These are phyloP conservation scores for Myotis daubentonii DNA, from an alignment of 2,797 vertebrate species.

Conservation along the genomic window DNA sequence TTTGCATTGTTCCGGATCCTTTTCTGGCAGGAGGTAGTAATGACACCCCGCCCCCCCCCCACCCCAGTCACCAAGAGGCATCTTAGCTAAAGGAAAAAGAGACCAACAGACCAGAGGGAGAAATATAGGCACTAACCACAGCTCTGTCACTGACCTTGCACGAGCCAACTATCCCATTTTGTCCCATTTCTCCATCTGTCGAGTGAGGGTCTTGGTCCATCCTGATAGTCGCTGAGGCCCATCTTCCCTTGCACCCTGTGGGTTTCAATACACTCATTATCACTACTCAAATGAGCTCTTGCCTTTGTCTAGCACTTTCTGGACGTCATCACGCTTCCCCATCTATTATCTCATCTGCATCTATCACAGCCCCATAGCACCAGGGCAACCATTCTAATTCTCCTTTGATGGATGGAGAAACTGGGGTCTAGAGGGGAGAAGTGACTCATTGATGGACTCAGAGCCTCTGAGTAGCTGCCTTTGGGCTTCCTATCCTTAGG, in stretches of 20 bases:
- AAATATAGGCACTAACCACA: not conserved
- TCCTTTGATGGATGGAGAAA: not conserved
- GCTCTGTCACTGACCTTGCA: not conserved
- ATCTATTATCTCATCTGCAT: not conserved
- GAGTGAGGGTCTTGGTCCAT: not conserved
- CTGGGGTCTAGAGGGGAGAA: not conserved
- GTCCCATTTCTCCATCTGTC: not conserved
- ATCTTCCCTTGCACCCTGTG: not conserved
- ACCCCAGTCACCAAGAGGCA: not conserved
- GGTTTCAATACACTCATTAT: not conserved
- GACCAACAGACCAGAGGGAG: not conserved
- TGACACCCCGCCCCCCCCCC: not conserved
- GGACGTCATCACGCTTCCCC: not conserved
- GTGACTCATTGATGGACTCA: too few species aligned
- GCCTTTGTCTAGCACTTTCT: conserved; percentile 16
- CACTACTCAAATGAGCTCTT: not conserved
- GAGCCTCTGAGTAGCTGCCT: not conserved
- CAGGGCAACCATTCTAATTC: not conserved
- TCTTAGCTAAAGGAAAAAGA: not conserved
- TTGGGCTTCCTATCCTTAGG: not conserved
- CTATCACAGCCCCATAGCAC: not conserved
- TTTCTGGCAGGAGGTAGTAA: not conserved
- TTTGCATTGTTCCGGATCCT: not conserved
- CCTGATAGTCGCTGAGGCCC: not conserved
- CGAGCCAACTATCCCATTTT: not conserved